Base-by-base conservation (phyloP, 2,888 invertebrate species). In the Scaptomyza caliginosa region DNA sequence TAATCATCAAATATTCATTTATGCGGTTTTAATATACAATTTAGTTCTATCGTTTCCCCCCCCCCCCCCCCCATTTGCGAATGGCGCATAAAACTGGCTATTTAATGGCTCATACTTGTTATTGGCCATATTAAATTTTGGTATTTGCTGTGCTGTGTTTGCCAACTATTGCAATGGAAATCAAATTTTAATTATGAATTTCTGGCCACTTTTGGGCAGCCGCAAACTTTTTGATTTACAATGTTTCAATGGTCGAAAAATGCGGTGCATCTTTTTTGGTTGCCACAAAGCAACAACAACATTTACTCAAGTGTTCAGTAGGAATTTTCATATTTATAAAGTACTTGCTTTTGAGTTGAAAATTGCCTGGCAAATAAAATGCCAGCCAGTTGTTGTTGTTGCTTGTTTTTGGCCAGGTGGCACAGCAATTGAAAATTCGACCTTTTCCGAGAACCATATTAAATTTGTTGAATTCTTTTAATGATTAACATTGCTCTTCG, bases 101-200 rank as follows among this genome's bases (percentile, higher is more conserved):
- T 63, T 64, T 50, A 40, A 54, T 48, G 36, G 39, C 6, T 0
- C 16, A 0, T 40, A 13, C 26, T 49, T 40, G 36, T 24, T 26
- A 6, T 49, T 36, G 21, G 28, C 42, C 30, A 49, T 45, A 46
- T 60, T 48, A 45, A 54, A 56, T 24, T 50, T 21, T 11, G 10
- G 10, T 42, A 30, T 48, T 55, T 63, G 40, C 49, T 38, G 23
- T 28, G 40, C 34, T 7, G 11, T 30, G 48, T 38, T 39, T 30
- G 4, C 28, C 28, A 50, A 55, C 57, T 55, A 68, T 40, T 56
- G 52, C 64, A 56, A 59, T 74, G 43, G 65, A 72, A 65, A 68
- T 68, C 45, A 46, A 70, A 56, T 64, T 68, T 64, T 56, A 74
- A 68, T 74, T 68, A 64, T 72, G 74, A 51, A 56, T 64, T 58